Conservation (phyloP, 2,113 vertebrate species). For the Saguinus imperator region DNA sequence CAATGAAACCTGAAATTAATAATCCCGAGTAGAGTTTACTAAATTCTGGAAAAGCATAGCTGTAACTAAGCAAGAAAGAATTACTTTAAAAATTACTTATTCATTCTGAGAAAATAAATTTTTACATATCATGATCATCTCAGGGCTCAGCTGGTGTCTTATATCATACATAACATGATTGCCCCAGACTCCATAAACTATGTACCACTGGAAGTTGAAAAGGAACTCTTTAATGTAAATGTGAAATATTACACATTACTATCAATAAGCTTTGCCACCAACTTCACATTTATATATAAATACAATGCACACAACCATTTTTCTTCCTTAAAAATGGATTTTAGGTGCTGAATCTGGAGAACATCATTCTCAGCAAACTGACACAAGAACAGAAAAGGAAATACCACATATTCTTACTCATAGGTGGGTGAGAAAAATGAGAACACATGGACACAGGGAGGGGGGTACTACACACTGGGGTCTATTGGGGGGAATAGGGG, state of each 20-base stretch:
- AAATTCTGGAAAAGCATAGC: constrained; percentile 63
- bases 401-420: too few species aligned
- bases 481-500: too few species aligned
- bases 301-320: background rate
- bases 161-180: constrained; percentile 2
- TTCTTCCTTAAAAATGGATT: constrained; percentile 1
- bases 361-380: too few species aligned
- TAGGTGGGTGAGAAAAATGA: too few species aligned
- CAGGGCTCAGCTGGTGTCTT: constrained; percentile 66
- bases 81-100: constrained; percentile 74
- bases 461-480: too few species aligned
- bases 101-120: constrained; percentile 71
- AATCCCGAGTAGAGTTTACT: constrained; percentile 63
- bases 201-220: constrained; percentile 43
- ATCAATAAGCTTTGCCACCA: constrained; percentile 40
- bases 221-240: constrained; percentile 52
- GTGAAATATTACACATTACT: constrained; percentile 22
- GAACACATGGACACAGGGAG: too few species aligned
- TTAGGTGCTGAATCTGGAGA: background rate
- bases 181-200: constrained; percentile 56
- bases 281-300: constrained; percentile 56
- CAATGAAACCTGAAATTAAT: constrained; percentile 46
- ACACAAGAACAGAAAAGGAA: too few species aligned
- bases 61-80: constrained; percentile 73
- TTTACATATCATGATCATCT: constrained; percentile 72